Evolutionary conservation across 2,797 vertebrate genomes (phyloP).

Genomic region (Hirundo rustica): DNA sequence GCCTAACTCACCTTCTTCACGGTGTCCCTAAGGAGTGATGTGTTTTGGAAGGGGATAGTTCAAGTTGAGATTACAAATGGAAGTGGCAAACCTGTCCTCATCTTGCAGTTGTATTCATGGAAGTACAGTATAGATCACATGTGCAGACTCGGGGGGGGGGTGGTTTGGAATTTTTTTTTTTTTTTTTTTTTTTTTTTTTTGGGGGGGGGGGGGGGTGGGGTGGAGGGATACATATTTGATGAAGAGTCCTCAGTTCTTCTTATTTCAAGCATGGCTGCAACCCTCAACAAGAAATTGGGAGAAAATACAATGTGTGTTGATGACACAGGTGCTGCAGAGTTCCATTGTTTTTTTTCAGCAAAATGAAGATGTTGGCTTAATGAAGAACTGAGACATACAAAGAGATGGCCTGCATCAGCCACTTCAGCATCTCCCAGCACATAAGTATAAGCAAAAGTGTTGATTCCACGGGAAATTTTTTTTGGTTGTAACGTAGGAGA

Average conservation of each 20-base stretch:
- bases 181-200: no score
- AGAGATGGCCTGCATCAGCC: not conserved
- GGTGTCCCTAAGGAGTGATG: not conserved
- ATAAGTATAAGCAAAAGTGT: not conserved
- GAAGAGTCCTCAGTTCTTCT: not conserved
- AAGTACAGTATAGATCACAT: not conserved
- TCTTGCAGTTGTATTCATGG: not conserved
- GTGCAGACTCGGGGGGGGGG: rapidly evolving
- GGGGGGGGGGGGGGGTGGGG: no score
- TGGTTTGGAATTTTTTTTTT: not conserved
- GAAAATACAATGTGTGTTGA: not conserved
- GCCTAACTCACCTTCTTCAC: not conserved
- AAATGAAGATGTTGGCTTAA: not conserved
- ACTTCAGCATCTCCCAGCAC: not conserved
- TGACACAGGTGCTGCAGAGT: not conserved
- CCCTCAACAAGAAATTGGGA: not conserved
- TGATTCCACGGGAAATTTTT: not conserved
- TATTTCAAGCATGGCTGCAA: not conserved
- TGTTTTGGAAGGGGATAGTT: not conserved
- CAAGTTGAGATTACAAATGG: not conserved
- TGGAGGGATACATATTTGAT: not conserved
- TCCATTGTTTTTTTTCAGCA: not conserved
- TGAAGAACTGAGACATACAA: not conserved
- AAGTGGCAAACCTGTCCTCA: not conserved
- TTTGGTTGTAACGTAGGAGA: not conserved